Evolutionary conservation across 2,797 vertebrate genomes (phyloP), one percentile per base, ranked within the genome.

Genomic region (Loriculus beryllinus): DNA sequence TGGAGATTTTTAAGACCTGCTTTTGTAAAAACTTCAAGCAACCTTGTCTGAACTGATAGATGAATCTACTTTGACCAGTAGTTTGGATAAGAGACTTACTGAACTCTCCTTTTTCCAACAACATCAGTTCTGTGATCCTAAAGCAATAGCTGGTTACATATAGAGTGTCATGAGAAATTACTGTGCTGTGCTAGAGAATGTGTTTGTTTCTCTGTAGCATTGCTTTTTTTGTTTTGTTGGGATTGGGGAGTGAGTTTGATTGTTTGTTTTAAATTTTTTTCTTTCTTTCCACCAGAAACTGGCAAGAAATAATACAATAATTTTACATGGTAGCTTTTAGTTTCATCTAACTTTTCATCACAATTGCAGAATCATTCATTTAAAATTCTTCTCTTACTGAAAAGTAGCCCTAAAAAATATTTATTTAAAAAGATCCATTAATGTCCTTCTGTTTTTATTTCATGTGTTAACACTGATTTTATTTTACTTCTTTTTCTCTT

Each of bases 271-370:
- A 31, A 14, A 29, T 3, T 37, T 68, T 4, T 12, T 6, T 43
- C 3, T 17, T 9, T 22, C 8, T 2, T 7, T 3, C 0, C 0
- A 10, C 15, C 5, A 2, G 3, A 64, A 85, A 49, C 14, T 28
- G 65, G 2, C 9, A 62, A 72, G 22, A 65, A 80, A 40, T n/a
- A n/a, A n/a, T 57, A 28, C 8, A 31, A 65, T 78, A 60, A 40
- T 12, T 52, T 79, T 57, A 18, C 14, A 7, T 40, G 6, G 16
- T 31, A 31, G 31, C 15, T 52, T 26, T 31, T 60, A 31, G 4
- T 51, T 79, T 82, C 19, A 77, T 28, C 7, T 70, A 3, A 15
- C 3, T 78, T 79, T 56, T 74, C 15, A 64, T 45, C 57, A 42
- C 14, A 72, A 64, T n/a, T 93, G 11, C 10, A 82, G 51, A 80